Conservation (phyloP, 2,113 vertebrate genomes). For the Erythrolamprus reginae region DNA sequence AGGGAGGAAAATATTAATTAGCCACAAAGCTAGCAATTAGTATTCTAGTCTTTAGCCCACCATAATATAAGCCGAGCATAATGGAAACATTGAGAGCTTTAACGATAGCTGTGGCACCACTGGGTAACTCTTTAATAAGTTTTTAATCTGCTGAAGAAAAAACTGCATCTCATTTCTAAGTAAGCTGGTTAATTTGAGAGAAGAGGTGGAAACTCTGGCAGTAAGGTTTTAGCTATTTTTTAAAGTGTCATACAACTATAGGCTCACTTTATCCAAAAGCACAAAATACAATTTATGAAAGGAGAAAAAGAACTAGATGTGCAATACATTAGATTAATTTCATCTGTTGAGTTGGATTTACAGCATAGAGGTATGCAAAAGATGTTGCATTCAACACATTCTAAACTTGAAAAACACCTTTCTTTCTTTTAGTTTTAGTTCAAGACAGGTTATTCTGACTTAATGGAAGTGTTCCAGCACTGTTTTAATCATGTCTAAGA, state of each 20-base stretch:
- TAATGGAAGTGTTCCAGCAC: neutral
- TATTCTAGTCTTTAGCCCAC: constrained; percentile 5
- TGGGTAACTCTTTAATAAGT: constrained; percentile 35
- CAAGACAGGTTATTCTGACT: neutral
- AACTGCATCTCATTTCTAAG: constrained; percentile 8
- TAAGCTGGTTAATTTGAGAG: constrained; percentile 26
- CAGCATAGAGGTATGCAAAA: neutral
- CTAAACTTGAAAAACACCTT: neutral
- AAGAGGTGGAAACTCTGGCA: neutral
- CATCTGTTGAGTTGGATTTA: constrained; percentile 21
- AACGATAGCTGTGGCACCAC: constrained; percentile 24
- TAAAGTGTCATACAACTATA: neutral
- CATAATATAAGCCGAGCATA: constrained; percentile 11
- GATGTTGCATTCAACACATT: neutral
- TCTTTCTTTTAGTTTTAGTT: neutral
- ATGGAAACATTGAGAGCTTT: constrained; percentile 20
- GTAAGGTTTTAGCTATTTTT: neutral
- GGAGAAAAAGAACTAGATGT: neutral
- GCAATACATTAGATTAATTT: constrained; percentile 24
- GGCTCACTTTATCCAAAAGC: constrained; percentile 21
- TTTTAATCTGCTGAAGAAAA: constrained; percentile 17
- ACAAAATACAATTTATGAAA: neutral
- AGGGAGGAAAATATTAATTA: constrained; percentile 19
- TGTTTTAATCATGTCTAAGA: neutral
- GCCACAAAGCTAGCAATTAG: constrained; percentile 24